Evolutionary conservation across 1,140 invertebrate species (phyloP).

Genomic region (Theocolax elegans): DNA sequence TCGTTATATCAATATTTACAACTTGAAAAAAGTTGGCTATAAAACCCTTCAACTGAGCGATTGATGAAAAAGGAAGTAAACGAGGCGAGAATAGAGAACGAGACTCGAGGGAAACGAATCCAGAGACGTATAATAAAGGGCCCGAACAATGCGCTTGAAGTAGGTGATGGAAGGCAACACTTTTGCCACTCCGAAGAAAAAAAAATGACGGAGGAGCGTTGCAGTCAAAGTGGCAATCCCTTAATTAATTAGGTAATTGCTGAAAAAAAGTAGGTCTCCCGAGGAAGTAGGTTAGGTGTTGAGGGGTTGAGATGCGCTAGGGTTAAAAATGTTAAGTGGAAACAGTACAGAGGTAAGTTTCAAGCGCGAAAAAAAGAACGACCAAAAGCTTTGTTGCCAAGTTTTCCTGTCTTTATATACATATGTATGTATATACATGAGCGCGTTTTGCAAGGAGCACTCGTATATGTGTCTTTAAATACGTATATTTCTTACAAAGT

Average conservation of each 20-base stretch:
- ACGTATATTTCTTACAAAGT: too few relatives aligned
- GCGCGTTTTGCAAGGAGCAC: too few relatives aligned
- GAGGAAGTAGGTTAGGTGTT: conserved; percentile 7
- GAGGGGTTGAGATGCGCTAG: background rate
- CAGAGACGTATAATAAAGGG: conserved; percentile 18
- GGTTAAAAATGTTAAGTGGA: background rate
- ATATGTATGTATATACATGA: too few relatives aligned
- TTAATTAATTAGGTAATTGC: conserved; percentile 22
- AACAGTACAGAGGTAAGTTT: background rate
- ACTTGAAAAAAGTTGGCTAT: too few relatives aligned
- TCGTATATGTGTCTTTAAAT: too few relatives aligned
- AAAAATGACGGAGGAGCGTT: background rate
- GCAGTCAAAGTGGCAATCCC: background rate
- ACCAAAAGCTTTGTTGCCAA: too few relatives aligned
- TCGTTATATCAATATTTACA: too few relatives aligned
- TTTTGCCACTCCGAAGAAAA: background rate
- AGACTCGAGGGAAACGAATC: too few relatives aligned
- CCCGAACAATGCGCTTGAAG: background rate
- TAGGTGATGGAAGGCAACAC: conserved; percentile 27
- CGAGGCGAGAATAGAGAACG: background rate
- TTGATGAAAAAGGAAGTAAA: background rate
- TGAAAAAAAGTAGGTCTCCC: background rate
- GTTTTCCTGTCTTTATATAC: too few relatives aligned
- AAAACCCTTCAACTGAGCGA: too few relatives aligned
- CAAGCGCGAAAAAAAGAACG: too few relatives aligned